These are phyloP conservation scores for Connochaetes taurinus DNA, from an alignment of 2,113 vertebrate genomes.

Conservation along the genomic window DNA sequence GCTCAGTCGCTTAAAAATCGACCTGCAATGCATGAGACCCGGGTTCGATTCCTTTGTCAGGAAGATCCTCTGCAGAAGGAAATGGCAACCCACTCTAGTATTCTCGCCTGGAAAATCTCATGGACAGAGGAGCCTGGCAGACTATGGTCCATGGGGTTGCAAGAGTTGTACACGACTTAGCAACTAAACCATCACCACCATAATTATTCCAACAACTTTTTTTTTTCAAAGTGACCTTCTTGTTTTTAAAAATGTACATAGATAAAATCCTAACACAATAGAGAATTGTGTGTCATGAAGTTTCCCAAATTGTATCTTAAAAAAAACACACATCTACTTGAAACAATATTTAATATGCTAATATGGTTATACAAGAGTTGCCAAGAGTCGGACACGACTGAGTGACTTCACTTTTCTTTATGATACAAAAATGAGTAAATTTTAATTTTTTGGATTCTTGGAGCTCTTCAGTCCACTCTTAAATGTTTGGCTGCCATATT, in stretches of 20 bases:
- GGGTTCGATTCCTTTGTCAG: accelerated
- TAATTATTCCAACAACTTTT: neutral
- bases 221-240: neutral
- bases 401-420: neutral
- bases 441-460: neutral
- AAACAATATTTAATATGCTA: neutral
- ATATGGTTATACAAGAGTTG: neutral
- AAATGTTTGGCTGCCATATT: neutral
- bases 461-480: neutral
- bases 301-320: neutral
- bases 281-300: neutral
- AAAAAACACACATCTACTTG: neutral
- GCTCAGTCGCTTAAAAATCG: neutral
- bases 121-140: neutral
- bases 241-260: neutral
- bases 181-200: neutral
- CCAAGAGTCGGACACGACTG: neutral
- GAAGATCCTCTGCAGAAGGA: neutral
- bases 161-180: neutral
- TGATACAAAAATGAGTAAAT: neutral
- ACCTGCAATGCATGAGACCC: neutral
- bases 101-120: neutral
- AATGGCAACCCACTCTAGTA: neutral
- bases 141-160: neutral
- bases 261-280: neutral